A percentile compares a stretch with the other conserved stretches of the same genome.
Evolutionary conservation across 2,888 invertebrate species (phyloP).

Genomic region (Eristalis pertinax): DNA sequence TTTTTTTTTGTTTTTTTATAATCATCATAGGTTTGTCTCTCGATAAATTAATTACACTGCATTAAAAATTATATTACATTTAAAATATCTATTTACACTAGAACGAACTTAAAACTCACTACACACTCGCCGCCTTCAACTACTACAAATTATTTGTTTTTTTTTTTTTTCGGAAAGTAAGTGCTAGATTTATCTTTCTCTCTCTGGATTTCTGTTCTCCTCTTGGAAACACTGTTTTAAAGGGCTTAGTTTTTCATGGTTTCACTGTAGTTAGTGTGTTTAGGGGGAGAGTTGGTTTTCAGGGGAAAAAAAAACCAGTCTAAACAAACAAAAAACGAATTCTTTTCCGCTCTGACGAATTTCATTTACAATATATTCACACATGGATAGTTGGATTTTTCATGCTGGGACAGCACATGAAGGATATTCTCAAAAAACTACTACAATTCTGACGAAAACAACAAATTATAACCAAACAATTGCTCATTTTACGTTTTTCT

Average conservation of each 20-base stretch:
- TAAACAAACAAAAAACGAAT: no score
- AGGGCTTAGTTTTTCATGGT: not conserved
- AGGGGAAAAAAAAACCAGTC: no score
- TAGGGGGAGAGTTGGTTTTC: no score
- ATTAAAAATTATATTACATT: constrained; percentile 21
- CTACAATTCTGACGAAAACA: constrained; percentile 3
- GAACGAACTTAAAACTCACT: constrained; percentile 30
- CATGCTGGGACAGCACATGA: constrained; percentile 34
- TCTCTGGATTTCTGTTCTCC: not conserved
- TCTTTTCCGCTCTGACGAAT: not conserved
- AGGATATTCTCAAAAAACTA: constrained; percentile 10
- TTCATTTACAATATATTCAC: constrained; percentile 16
- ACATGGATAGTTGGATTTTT: not conserved
- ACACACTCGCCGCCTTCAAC: constrained; percentile 9
- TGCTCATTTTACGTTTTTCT: constrained; percentile 13
- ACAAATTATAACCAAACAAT: constrained; percentile 28
- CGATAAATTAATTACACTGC: constrained; percentile 61
- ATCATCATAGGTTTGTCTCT: constrained; percentile 50
- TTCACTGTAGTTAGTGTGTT: not conserved
- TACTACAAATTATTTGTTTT: constrained; percentile 11
- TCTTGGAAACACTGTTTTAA: not conserved
- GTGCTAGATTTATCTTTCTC: no score
- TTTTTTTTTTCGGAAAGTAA: not conserved
- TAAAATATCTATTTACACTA: constrained; percentile 48
- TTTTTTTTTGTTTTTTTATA: constrained; percentile 14